Evolutionary conservation across 2,797 vertebrate species (phyloP).

Genomic region (Columba guinea): DNA sequence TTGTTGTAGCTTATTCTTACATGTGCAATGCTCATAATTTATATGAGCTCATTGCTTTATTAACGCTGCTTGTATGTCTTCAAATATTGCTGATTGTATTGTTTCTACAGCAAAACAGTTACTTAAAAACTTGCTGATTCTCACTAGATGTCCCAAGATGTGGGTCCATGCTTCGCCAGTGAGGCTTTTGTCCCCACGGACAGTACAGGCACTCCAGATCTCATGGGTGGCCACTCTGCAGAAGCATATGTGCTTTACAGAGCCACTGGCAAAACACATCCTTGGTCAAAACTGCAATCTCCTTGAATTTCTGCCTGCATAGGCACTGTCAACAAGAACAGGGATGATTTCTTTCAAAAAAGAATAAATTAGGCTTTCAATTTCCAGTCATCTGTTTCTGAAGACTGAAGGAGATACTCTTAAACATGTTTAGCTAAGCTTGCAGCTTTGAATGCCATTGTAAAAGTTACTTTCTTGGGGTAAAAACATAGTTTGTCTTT

Average conservation of each 20-base stretch:
- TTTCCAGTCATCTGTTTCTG: not conserved
- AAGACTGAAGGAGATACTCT: not conserved
- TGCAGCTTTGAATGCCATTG: not conserved
- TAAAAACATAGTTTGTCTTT: not conserved
- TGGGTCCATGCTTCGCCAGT: rapidly evolving
- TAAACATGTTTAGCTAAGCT: not conserved
- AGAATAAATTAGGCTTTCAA: not conserved
- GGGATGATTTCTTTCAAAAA: not conserved
- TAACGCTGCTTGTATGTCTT: not conserved
- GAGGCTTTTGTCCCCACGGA: rapidly evolving
- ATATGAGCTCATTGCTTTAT: not conserved
- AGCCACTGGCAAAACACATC: not conserved
- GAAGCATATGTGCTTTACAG: rapidly evolving
- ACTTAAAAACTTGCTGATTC: not conserved
- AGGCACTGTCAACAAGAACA: not conserved
- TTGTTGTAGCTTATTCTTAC: not conserved
- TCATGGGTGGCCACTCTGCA: not conserved
- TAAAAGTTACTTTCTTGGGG: not conserved
- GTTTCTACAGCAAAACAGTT: not conserved
- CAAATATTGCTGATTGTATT: not conserved
- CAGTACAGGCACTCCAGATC: not conserved
- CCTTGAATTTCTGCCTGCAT: rapidly evolving
- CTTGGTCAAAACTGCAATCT: not conserved
- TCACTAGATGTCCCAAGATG: not conserved
- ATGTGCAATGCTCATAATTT: not conserved